Evolutionary conservation across 2,113 vertebrate genomes (phyloP).

Genomic region (Rhinogobius similis): DNA sequence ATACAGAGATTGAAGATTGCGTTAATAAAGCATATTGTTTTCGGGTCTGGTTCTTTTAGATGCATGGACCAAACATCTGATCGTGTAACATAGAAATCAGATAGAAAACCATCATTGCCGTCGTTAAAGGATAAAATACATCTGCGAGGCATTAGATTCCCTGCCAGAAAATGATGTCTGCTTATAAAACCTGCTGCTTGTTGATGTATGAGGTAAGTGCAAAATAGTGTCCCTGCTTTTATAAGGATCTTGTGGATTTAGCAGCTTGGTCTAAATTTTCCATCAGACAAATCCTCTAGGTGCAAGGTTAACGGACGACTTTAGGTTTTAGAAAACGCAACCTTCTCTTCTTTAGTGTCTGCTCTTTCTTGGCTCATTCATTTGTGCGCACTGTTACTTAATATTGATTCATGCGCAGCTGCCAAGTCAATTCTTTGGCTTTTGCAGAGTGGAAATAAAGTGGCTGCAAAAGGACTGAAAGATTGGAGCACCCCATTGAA

Average conservation of each 20-base stretch:
- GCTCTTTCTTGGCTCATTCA: conserved; percentile 28
- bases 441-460: conserved; percentile 34
- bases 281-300: conserved; percentile 36
- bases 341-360: conserved; percentile 24
- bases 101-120: not conserved
- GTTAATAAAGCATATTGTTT: no score
- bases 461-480: conserved; percentile 14
- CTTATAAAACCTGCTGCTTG: not conserved
- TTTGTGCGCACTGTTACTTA: conserved; percentile 54
- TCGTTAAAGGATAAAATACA: not conserved
- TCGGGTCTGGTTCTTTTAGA: not conserved
- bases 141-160: conserved; percentile 19
- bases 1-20: no score
- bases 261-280: conserved; percentile 40
- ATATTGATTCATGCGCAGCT: conserved; percentile 56
- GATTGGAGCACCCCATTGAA: not conserved
- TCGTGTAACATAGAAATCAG: not conserved
- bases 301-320: conserved; percentile 33
- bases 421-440: conserved; percentile 53
- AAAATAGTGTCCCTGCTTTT: not conserved
- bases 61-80: not conserved
- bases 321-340: conserved; percentile 22
- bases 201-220: not conserved
- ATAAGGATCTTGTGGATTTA: conserved; percentile 13
- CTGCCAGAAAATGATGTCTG: conserved; percentile 21